Percentiles rank a stretch among this genome's conserved stretches.
phyloP scores from a whole-genome alignment of 2,797 vertebrate genomes.

The Acanthopagrus latus region DNA sequence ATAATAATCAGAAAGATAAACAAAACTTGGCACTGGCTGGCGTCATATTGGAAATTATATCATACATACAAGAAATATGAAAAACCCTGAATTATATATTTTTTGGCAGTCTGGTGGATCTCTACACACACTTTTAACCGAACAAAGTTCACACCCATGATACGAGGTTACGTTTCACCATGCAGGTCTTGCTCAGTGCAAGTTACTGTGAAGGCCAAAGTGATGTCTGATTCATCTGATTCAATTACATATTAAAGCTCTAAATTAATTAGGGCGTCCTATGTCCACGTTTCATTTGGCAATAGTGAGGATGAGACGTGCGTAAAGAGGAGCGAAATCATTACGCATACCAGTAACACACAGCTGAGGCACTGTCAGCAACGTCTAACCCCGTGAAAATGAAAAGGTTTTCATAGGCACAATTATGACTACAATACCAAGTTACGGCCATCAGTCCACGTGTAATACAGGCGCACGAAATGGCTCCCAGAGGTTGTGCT shows the following conservation, averaged over 20 bases:
- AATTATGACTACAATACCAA: conserved; percentile 60
- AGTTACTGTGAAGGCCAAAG: conserved; percentile 38
- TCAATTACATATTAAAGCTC: conserved; percentile 55
- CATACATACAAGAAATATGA: conserved; percentile 69
- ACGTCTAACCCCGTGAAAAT: conserved; percentile 51
- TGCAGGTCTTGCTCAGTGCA: conserved; percentile 50
- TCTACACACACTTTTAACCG: conserved; percentile 29
- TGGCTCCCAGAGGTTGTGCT: conserved; percentile 68
- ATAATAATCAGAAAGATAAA: conserved; percentile 73
- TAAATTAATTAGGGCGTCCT: conserved; percentile 42
- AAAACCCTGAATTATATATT: conserved; percentile 69
- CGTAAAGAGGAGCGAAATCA: conserved; percentile 57
- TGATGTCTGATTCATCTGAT: conserved; percentile 51
- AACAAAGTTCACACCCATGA: conserved; percentile 37
- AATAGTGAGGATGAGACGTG: conserved; percentile 40
- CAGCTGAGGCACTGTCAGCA: conserved; percentile 49
- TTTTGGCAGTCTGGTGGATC: conserved; percentile 56
- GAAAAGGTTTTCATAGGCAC: conserved; percentile 54
- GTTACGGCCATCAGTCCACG: conserved; percentile 63
- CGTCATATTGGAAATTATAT: conserved; percentile 70
- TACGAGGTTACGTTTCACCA: conserved; percentile 34
- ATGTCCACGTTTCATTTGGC: conserved; percentile 48
- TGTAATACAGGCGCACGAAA: conserved; percentile 58
- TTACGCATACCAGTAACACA: conserved; percentile 61
- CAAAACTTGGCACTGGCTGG: conserved; percentile 77